phyloP scores from a whole-genome alignment of 2,888 invertebrate species.

The Prosapia bicincta region DNA sequence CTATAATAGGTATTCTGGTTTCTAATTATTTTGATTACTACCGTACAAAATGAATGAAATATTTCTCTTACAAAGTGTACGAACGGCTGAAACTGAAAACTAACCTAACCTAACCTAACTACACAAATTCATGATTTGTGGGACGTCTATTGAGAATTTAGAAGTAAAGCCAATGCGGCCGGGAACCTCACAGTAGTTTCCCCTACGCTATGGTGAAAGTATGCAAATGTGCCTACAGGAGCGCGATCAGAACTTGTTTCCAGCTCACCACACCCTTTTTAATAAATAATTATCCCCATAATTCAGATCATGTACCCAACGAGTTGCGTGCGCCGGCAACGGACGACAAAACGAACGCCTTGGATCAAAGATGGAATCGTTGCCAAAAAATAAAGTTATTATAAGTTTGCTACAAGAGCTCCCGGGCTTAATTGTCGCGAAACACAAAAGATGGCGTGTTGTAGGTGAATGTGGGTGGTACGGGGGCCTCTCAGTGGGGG shows the following conservation, averaged over 20 bases:
- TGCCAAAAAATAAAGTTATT: conserved; percentile 2
- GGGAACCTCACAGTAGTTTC: too few relatives aligned
- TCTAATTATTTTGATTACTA: too few relatives aligned
- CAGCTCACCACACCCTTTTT: background rate
- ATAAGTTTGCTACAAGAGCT: conserved; percentile 9
- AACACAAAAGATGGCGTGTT: background rate
- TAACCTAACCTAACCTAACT: too few relatives aligned
- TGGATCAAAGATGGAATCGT: background rate
- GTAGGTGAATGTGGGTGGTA: background rate
- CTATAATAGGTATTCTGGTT: too few relatives aligned
- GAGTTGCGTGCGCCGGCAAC: background rate
- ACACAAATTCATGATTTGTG: too few relatives aligned
- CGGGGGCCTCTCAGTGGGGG: conserved; percentile 1
- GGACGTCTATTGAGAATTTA: too few relatives aligned
- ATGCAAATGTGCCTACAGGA: background rate
- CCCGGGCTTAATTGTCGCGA: conserved; percentile 18
- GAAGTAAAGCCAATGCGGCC: too few relatives aligned
- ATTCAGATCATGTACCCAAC: background rate
- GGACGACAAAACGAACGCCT: background rate
- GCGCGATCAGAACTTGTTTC: background rate
- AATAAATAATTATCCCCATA: background rate
- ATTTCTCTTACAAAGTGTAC: too few relatives aligned
- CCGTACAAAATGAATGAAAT: too few relatives aligned
- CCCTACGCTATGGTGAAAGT: background rate
- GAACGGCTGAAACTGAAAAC: too few relatives aligned